Evolutionary conservation across 2,113 vertebrate species (phyloP), one percentile per base, ranked within the genome.

Genomic region (Silurus glanis): DNA sequence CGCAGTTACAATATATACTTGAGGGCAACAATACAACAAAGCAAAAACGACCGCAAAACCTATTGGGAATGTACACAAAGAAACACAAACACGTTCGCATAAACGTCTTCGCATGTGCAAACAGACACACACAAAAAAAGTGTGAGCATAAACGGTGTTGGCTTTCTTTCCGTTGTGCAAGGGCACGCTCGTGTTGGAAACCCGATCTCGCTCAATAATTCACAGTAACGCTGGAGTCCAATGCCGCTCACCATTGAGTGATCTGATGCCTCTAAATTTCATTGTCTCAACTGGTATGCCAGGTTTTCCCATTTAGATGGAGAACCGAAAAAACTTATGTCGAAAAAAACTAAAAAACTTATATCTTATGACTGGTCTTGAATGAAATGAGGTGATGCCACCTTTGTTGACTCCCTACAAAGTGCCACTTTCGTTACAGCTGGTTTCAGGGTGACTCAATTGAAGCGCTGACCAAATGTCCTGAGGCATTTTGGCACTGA

Each of bases 111-210:
- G 76, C 89, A 89, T 62, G 61, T 84, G 84, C 90, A 89, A 82
- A 89, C 74, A 80, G 72, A 83, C 53, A 90, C 88, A 89, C 86
- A 89, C 88, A 89, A 85, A 89, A 82, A 45, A 87, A 89, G 88
- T 92, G 92, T 93, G 61, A 74, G 92, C 90, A 92, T 93, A 92
- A 93, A 87, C 87, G 94, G 94, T 95, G 92, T 95, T 93, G 87
- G 90, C 89, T 95, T 95, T 94, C 94, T 94, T 95, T 95, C 94
- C 93, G 91, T 92, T 86, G 85, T 92, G 92, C 90, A 93, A 93
- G 91, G 93, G 85, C 14, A 51, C 59, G 83, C 85, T 79, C 80
- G 78, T 71, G 28, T 5, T 4, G 45, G 94, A 94, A 93, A 95
- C 91, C 82, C 59, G 93, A 95, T 91, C 89, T 83, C 75, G 64